These are phyloP conservation scores for Glyphotaelius pellucidus DNA, from an alignment of 2,888 invertebrate genomes.

Conservation along the genomic window DNA sequence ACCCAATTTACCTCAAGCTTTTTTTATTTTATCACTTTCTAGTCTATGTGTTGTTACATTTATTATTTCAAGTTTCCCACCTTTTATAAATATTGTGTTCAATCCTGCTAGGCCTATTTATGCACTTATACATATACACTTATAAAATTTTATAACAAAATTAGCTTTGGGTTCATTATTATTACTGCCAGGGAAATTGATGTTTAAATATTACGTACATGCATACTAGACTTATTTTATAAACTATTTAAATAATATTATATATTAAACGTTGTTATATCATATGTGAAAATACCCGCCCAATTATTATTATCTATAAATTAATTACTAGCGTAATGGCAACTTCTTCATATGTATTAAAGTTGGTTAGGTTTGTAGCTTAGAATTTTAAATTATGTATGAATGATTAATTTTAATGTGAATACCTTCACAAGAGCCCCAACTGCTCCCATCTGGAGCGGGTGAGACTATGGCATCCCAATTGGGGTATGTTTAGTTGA, in stretches of 20 bases:
- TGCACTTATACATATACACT: background rate
- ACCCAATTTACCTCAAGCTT: background rate
- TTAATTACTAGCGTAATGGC: background rate
- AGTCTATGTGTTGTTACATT: background rate
- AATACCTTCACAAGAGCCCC: no score
- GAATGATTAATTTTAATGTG: background rate
- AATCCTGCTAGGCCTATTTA: background rate
- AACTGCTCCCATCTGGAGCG: no score
- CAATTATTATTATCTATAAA: background rate
- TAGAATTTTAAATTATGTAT: background rate
- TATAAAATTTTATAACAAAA: no score
- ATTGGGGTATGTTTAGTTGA: no score
- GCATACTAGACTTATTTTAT: background rate
- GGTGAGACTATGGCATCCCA: no score
- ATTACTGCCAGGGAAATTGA: background rate
- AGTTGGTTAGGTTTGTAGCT: background rate
- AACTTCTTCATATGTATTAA: background rate
- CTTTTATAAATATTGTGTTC: background rate
- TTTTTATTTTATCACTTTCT: background rate
- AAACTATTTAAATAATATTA: background rate
- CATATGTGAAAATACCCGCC: background rate
- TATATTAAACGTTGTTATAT: background rate
- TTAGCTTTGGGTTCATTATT: background rate
- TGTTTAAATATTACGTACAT: background rate
- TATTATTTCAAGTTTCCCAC: background rate